phyloP scores from a whole-genome alignment of 2,888 invertebrate genomes.

The Camptogramma bilineatum region DNA sequence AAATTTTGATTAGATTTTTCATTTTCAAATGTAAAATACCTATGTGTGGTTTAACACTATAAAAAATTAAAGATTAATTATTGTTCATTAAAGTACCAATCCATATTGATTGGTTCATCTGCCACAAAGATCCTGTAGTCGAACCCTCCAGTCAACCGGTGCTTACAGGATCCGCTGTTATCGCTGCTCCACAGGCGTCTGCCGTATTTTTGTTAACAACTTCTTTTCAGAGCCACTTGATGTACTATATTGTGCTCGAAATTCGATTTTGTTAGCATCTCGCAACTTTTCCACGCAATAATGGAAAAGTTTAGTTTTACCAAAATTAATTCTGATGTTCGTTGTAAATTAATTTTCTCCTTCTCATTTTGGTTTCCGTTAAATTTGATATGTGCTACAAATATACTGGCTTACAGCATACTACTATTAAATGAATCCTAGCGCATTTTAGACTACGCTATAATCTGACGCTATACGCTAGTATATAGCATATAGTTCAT shows the following conservation, averaged over 20 bases:
- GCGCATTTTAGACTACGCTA: too few relatives aligned
- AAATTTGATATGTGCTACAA: neutral
- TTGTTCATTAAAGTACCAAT: conserved; percentile 2
- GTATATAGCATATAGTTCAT: too few relatives aligned
- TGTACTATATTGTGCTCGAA: conserved; percentile 55
- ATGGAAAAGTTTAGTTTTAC: conserved; percentile 37
- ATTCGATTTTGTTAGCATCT: conserved; percentile 41
- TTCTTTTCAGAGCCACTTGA: conserved; percentile 78
- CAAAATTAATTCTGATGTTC: conserved; percentile 13
- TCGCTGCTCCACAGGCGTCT: conserved; percentile 75
- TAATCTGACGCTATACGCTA: too few relatives aligned
- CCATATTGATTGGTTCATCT: conserved; percentile 14
- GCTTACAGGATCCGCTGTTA: conserved; percentile 67
- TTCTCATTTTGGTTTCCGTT: neutral
- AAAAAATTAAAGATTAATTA: too few relatives aligned
- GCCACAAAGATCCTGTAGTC: conserved; percentile 6
- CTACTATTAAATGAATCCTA: too few relatives aligned
- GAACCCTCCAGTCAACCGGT: conserved; percentile 11
- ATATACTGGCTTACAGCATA: too few relatives aligned
- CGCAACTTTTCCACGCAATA: conserved; percentile 34
- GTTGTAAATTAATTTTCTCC: conserved; percentile 11
- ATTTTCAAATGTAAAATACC: too few relatives aligned
- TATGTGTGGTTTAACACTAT: too few relatives aligned
- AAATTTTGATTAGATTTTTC: too few relatives aligned
- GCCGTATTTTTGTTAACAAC: conserved; percentile 83